Evolutionary conservation across 1,140 invertebrate genomes (phyloP).

Genomic region (Halesus radiatus): DNA sequence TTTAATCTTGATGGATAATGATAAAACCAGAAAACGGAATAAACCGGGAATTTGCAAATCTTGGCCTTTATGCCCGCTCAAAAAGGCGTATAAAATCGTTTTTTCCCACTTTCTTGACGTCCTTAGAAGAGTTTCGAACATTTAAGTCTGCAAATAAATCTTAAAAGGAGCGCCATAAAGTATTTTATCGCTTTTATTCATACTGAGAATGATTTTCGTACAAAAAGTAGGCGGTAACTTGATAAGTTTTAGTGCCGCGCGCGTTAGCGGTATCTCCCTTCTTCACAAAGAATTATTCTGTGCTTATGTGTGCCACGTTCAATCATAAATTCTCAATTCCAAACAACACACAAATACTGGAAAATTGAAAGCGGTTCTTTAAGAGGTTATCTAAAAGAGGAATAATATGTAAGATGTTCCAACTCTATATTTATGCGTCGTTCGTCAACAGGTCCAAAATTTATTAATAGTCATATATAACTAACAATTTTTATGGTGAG

Average conservation of each 20-base stretch:
- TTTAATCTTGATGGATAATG: constrained; percentile 20
- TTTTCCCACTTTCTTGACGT: constrained; percentile 42
- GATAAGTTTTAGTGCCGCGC: constrained; percentile 51
- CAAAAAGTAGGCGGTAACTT: constrained; percentile 47
- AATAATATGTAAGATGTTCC: too few relatives aligned
- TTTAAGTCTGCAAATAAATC: constrained; percentile 56
- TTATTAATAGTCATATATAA: too few relatives aligned
- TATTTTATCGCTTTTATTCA: constrained; percentile 56
- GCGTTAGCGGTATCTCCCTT: constrained; percentile 45
- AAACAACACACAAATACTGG: background rate
- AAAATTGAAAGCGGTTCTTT: too few relatives aligned
- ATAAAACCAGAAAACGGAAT: constrained; percentile 9
- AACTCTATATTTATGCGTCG: too few relatives aligned
- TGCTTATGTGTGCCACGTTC: background rate
- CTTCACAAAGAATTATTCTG: constrained; percentile 18
- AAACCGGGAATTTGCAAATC: constrained; percentile 34
- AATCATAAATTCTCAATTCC: background rate
- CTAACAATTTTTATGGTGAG: too few relatives aligned
- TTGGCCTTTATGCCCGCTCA: constrained; percentile 27
- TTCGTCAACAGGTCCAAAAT: too few relatives aligned
- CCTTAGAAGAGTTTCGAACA: constrained; percentile 41
- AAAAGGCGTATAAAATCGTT: constrained; percentile 44
- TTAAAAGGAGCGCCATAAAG: constrained; percentile 56
- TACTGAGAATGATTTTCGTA: constrained; percentile 53
- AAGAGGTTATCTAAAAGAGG: too few relatives aligned